Conservation (phyloP, 2,888 invertebrate genomes). For the Blastobasis adustella region DNA sequence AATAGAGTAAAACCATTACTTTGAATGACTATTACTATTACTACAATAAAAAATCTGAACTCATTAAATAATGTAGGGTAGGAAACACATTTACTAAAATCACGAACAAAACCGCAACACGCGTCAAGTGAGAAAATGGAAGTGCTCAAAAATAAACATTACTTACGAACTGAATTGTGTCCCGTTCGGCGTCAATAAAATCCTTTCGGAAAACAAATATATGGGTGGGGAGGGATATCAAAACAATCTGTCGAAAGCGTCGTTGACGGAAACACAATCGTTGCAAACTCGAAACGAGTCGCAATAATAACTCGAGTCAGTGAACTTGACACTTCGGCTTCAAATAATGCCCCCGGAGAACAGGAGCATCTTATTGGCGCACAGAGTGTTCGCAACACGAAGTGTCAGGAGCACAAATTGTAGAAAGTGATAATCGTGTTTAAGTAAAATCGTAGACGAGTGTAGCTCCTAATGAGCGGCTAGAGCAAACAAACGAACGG, state of each 20-base stretch:
- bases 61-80: too few relatives aligned
- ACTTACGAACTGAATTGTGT: too few relatives aligned
- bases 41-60: too few relatives aligned
- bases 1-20: too few relatives aligned
- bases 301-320: conserved; percentile 30
- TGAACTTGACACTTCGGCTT: conserved; percentile 29
- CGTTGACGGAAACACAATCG: conserved; percentile 26
- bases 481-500: conserved; percentile 2
- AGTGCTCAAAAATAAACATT: too few relatives aligned
- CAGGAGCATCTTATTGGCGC: conserved; percentile 16
- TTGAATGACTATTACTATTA: too few relatives aligned
- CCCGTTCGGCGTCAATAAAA: too few relatives aligned
- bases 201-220: too few relatives aligned
- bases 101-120: too few relatives aligned
- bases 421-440: background rate
- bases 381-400: background rate
- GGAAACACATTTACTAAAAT: too few relatives aligned
- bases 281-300: conserved; percentile 26
- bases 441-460: background rate
- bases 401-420: background rate
- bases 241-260: background rate
- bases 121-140: too few relatives aligned
- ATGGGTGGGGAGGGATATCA: too few relatives aligned
- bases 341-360: conserved; percentile 18
- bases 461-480: conserved; percentile 13